These are phyloP conservation scores for Diachasmimorpha longicaudata DNA, from an alignment of 1,140 invertebrate species.

Conservation along the genomic window DNA sequence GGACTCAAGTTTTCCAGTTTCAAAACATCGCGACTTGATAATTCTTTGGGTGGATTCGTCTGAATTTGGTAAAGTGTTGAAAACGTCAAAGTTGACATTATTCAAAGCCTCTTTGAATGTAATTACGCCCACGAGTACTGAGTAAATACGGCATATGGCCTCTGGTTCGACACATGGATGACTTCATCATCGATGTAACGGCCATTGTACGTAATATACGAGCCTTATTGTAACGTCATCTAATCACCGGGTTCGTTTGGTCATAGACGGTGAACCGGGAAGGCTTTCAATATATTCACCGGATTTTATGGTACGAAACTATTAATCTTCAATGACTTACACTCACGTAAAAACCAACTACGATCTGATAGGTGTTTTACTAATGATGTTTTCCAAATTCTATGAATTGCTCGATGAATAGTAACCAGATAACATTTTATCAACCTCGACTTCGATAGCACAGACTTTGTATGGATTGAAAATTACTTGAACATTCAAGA, in stretches of 20 bases:
- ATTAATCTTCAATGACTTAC: background rate
- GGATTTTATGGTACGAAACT: background rate
- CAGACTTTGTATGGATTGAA: too few relatives aligned
- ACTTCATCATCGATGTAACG: constrained; percentile 15
- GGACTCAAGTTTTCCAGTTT: background rate
- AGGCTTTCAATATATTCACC: background rate
- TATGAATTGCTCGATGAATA: too few relatives aligned
- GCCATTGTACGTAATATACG: background rate
- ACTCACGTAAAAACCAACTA: too few relatives aligned
- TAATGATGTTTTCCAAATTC: too few relatives aligned
- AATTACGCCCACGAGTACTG: constrained; percentile 20
- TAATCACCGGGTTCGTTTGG: background rate
- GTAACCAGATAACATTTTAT: too few relatives aligned
- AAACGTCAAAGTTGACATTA: background rate
- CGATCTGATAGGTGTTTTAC: too few relatives aligned
- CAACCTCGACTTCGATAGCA: too few relatives aligned
- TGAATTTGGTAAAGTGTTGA: background rate
- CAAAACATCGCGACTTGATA: background rate
- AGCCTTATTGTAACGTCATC: constrained; percentile 4
- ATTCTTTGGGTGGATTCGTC: too few relatives aligned
- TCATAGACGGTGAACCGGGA: background rate
- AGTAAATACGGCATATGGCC: background rate
- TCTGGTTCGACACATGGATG: constrained; percentile 14
- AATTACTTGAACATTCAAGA: too few relatives aligned
- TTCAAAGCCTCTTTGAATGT: constrained; percentile 7